phyloP scores from a whole-genome alignment of 2,113 vertebrate genomes.

The Urocitellus parryii region DNA sequence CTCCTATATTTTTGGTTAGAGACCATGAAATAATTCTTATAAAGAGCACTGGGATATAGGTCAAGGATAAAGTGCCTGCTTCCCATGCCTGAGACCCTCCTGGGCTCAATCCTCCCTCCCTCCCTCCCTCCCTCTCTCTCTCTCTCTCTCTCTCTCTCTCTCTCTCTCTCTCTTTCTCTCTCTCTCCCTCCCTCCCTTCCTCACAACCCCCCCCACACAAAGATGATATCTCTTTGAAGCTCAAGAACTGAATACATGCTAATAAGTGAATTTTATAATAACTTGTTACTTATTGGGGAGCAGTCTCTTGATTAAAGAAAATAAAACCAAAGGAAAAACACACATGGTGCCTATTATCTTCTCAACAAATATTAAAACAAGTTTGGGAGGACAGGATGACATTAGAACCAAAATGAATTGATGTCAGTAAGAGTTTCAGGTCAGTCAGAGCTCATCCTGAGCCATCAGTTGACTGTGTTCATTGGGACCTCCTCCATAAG shows the following conservation, averaged over 20 bases:
- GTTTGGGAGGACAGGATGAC: not conserved
- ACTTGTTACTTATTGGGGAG: not conserved
- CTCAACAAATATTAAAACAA: slow-evolving; percentile 27
- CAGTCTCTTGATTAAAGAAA: not conserved
- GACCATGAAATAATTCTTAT: not conserved
- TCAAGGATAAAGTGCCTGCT: not conserved
- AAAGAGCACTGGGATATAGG: not conserved
- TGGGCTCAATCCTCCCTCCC: not conserved
- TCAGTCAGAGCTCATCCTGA: slow-evolving; percentile 60
- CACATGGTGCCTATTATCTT: slow-evolving; percentile 22
- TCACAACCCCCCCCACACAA: too few relatives aligned
- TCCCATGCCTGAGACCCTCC: not conserved
- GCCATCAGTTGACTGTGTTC: slow-evolving; percentile 69
- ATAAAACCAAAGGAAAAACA: not conserved
- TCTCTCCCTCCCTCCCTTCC: too few relatives aligned
- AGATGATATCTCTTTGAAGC: not conserved
- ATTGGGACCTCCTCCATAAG: slow-evolving; percentile 55
- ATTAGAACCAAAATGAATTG: not conserved
- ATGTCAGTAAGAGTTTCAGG: slow-evolving; percentile 23
- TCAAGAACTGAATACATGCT: slow-evolving; percentile 1
- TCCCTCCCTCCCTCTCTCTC: too few relatives aligned
- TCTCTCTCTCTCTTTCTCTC: too few relatives aligned
- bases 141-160: too few relatives aligned
- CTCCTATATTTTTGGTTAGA: not conserved
- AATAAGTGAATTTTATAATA: slow-evolving; percentile 15